A percentile compares a stretch with the other conserved stretches of the same genome.
phyloP scores from a whole-genome alignment of 2,888 invertebrate genomes.

The Glyphotaelius pellucidus region DNA sequence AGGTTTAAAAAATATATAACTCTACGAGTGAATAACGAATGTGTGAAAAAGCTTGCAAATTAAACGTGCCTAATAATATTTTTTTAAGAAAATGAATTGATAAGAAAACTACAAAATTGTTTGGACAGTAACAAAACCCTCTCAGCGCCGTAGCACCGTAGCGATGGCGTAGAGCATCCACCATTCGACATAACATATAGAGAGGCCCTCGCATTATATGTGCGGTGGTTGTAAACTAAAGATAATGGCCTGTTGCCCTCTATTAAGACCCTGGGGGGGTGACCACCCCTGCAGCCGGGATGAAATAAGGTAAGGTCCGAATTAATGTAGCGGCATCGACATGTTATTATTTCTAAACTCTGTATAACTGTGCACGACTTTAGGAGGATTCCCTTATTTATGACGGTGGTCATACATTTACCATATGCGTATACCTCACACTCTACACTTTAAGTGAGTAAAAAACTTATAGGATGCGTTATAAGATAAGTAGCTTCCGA shows the following conservation, averaged over 20 bases:
- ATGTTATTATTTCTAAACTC: slow-evolving; percentile 66
- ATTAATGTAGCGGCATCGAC: slow-evolving; percentile 67
- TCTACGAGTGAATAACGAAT: background rate
- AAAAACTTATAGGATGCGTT: background rate
- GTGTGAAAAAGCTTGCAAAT: background rate
- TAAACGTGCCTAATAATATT: background rate
- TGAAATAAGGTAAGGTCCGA: slow-evolving; percentile 65
- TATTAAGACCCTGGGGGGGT: slow-evolving; percentile 53
- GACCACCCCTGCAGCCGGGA: slow-evolving; percentile 50
- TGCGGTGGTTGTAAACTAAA: slow-evolving; percentile 65
- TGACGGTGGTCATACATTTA: slow-evolving; percentile 68
- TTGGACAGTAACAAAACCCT: slow-evolving; percentile 48
- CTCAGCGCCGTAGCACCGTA: slow-evolving; percentile 41
- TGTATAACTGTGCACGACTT: slow-evolving; percentile 54
- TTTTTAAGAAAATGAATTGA: background rate
- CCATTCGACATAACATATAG: slow-evolving; percentile 63
- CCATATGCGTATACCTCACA: background rate
- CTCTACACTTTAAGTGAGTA: background rate
- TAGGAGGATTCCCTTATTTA: slow-evolving; percentile 67
- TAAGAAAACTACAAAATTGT: background rate
- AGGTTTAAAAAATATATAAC: background rate
- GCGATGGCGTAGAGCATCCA: slow-evolving; percentile 58
- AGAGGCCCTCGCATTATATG: slow-evolving; percentile 65
- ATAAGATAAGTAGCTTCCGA: background rate
- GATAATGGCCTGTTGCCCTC: slow-evolving; percentile 64